Base-by-base conservation (phyloP, 2,888 invertebrate species). In the Lamellibrachia columna region DNA sequence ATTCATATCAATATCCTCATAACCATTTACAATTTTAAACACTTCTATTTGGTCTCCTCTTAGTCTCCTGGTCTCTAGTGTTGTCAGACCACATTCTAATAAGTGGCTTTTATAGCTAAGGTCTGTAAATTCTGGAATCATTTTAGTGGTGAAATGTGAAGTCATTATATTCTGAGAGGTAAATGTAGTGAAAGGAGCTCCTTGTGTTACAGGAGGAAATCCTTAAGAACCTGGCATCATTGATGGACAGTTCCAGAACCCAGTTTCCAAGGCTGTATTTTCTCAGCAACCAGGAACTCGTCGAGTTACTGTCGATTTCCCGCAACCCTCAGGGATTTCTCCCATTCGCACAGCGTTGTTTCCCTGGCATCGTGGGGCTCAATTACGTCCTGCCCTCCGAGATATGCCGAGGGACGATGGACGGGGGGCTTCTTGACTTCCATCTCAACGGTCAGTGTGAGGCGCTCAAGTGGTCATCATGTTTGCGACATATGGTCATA, bases 181-280 rank as follows among this genome's bases (percentile, higher is more conserved):
- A 22, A 11, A 75, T 75, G 75, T 22, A 75, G 75, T 22, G 40
- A 40, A 40, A 40, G 15, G 55, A 53, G 11, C 52, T 8, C 55
- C n/a, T 91, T 40, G 15, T 52, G 7, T 91, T 91, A 8, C 94
- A 96, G 96, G 96, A 96, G 93, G 95, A 95, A 92, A 95, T 96
- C 52, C 93, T 96, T 93, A 95, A 95, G 92, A 94, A 95, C 58
- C 94, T 96, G 90, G 94, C 95, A 40, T 91, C 91, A 3, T 92
- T 95, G 52, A 94, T 96, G 93, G 96, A 96, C 90, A 94, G 93
- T 8, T 94, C 95, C 28, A 93, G 96, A 53, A 94, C 93, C 52
- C 95, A 95, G 93, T 96, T 96, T 93, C 95, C 96, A 0, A 94
- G 96, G 7, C 95, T 96, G 40, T 96, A 96, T 94, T 96, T 96